A percentile compares a stretch with the other conserved stretches of the same genome.
Conservation (phyloP, 2,888 invertebrate species). For the Sinhomidia bicolor region DNA sequence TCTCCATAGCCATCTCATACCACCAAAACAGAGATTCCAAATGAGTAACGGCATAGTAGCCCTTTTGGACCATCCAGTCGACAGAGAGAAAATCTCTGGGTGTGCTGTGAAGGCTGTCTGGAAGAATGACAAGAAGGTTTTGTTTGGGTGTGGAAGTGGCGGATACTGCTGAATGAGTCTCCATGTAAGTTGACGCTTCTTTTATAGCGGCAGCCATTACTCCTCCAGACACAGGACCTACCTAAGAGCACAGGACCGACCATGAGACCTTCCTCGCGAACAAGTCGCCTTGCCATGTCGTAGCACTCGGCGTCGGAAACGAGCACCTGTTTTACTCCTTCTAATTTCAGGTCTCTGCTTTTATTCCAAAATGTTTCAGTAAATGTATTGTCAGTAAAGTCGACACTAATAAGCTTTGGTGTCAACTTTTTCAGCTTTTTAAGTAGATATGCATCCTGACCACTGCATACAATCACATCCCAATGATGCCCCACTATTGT, state of each 20-base stretch:
- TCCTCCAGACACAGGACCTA: slow-evolving; percentile 54
- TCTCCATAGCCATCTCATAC: slow-evolving; percentile 60
- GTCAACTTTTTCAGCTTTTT: neutral
- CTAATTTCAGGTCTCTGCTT: neutral
- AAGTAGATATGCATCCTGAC: neutral
- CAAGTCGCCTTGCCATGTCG: slow-evolving; percentile 51
- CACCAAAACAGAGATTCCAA: slow-evolving; percentile 72
- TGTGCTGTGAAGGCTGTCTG: slow-evolving; percentile 37
- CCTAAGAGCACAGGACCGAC: no score
- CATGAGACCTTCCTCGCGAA: slow-evolving; percentile 65
- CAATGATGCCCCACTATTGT: neutral
- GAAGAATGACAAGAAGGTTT: slow-evolving; percentile 41
- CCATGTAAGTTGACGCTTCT: no score
- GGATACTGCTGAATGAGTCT: no score
- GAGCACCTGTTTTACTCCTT: neutral
- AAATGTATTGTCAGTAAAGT: slow-evolving; percentile 30
- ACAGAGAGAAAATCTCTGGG: slow-evolving; percentile 29
- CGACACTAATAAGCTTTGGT: neutral
- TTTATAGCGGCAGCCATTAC: slow-evolving; percentile 53
- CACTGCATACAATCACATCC: slow-evolving; percentile 26
- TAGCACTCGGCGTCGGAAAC: slow-evolving; percentile 38
- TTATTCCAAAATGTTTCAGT: neutral
- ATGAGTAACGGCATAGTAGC: slow-evolving; percentile 60
- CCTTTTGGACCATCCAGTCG: slow-evolving; percentile 56
- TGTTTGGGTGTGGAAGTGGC: neutral